Percentiles rank a stretch among this genome's conserved stretches.
phyloP scores from a whole-genome alignment of 2,113 vertebrate genomes.

The Meriones unguiculatus region DNA sequence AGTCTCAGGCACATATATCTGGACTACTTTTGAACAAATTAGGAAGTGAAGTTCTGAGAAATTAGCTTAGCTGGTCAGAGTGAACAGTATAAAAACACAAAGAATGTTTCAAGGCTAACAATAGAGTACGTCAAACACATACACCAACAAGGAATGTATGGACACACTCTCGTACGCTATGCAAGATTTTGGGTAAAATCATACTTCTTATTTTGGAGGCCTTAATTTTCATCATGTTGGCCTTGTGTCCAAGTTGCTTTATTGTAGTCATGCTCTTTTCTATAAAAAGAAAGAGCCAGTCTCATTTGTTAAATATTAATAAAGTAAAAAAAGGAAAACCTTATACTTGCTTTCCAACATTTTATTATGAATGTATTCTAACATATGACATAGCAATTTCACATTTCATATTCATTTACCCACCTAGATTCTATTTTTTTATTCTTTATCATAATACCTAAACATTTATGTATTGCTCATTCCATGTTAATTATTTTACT shows the following conservation, averaged over 20 bases:
- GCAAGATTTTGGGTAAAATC: slow-evolving; percentile 1
- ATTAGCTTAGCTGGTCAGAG: background rate
- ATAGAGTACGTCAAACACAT: background rate
- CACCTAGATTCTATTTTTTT: background rate
- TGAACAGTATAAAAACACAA: background rate
- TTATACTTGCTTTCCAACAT: background rate
- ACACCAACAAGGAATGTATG: background rate
- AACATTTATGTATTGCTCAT: background rate
- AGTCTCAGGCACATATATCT: too few species aligned
- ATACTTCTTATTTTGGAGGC: background rate
- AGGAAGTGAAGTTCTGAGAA: background rate
- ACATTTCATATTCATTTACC: background rate
- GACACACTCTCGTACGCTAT: background rate
- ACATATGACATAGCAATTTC: background rate
- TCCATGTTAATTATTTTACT: background rate
- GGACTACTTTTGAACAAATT: background rate
- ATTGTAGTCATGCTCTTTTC: background rate
- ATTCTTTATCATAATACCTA: background rate
- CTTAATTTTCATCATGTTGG: background rate
- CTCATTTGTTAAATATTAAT: background rate
- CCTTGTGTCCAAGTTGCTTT: background rate
- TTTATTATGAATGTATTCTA: background rate
- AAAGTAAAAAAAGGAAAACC: background rate
- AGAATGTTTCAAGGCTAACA: background rate
- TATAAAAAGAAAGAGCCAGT: background rate